Evolutionary conservation across 2,888 invertebrate genomes (phyloP), one percentile per base, ranked within the genome.

Genomic region (Drosophila affinis): DNA sequence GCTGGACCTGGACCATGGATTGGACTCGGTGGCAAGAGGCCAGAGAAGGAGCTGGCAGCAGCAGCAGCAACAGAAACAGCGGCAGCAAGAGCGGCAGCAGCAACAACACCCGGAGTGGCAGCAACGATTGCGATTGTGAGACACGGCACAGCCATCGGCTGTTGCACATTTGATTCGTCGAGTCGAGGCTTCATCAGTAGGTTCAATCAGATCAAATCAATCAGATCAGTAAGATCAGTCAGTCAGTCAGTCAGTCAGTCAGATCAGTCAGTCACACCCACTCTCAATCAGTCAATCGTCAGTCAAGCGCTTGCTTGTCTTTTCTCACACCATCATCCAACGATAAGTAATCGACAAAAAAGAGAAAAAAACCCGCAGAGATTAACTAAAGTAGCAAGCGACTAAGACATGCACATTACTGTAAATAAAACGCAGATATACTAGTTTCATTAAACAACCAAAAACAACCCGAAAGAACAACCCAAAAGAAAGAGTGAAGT

Each of bases 151-250:
- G 39, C 39, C 39, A 39, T 39, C 39, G 39, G 39, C 39, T 39
- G 91, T 90, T 91, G 81, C 91, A 91, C 79, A 92, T 92, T 89
- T 92, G 91, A 92, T 90, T 91, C 82, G 83, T 86, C 84, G 77
- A 81, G 49, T 86, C 84, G 77, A 81, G 62, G 87, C 71, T 80
- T 77, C 77, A 86, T 57, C 70, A 84, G 85, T 85, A 88, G 88
- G 89, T 88, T 72, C 71, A 57, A 67, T 68, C 68, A 68, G 46
- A 29, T 29, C 57, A 58, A 58, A 29, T 55, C 45, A 44, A 55
- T 47, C 49, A 57, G 39, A 58, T 44, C 54, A 27, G 6, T 27
- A 14, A 17, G 27, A n/a, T 12, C 27, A 27, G 27, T 75, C 71
- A 75, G 62, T 88, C 88, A 82, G 54, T 78, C 82, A 79, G 60